phyloP scores from a whole-genome alignment of 2,113 vertebrate species.

The Azemiops feae region DNA sequence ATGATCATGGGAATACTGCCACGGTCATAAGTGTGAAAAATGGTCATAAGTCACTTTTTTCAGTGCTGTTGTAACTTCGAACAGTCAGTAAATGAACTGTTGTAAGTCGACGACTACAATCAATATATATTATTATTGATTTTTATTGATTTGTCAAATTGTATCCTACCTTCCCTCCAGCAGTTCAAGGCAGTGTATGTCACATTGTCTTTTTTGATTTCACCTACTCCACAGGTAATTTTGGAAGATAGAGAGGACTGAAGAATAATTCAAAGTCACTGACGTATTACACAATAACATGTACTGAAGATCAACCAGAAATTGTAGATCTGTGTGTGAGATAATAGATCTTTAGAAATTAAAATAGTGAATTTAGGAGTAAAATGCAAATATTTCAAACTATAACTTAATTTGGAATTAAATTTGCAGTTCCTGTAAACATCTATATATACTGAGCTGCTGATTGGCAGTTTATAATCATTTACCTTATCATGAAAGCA shows the following conservation, averaged over 20 bases:
- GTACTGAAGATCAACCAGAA: conserved; percentile 15
- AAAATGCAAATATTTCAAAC: neutral
- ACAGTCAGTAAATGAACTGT: neutral
- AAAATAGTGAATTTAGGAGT: neutral
- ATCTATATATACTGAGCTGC: conserved; percentile 17
- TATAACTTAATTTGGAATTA: conserved; percentile 9
- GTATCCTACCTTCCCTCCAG: neutral
- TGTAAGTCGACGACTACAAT: neutral
- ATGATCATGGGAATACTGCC: too few species aligned
- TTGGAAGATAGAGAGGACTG: neutral
- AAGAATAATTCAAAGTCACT: neutral
- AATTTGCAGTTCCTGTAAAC: conserved; percentile 13
- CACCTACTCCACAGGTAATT: neutral
- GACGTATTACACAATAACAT: neutral
- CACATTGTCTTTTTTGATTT: neutral
- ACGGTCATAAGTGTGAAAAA: neutral
- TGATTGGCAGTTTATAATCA: neutral
- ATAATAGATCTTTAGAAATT: neutral
- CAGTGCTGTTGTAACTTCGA: neutral
- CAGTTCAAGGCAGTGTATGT: neutral
- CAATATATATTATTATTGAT: neutral
- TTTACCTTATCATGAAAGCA: neutral
- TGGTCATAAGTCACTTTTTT: neutral
- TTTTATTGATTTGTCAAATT: neutral
- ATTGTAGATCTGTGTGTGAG: neutral